phyloP scores from a whole-genome alignment of 2,113 vertebrate species.

The Planiliza haematocheilus region DNA sequence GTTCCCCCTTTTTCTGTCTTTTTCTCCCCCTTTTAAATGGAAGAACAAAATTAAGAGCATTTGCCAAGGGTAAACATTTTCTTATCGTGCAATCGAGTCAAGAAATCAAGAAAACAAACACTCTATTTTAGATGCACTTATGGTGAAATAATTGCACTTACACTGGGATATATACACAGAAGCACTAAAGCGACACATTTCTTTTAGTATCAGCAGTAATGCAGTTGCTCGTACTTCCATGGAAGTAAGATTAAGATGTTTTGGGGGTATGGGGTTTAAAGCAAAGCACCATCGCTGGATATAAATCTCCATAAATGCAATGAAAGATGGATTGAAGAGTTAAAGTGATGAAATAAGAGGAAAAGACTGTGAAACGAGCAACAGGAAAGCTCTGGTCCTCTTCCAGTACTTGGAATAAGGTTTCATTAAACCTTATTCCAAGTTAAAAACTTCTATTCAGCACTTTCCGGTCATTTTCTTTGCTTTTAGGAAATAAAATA shows the following conservation, averaged over 20 bases:
- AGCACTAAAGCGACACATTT: conserved; percentile 2
- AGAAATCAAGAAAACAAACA: conserved; percentile 60
- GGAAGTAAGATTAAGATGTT: no score
- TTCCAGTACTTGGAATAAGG: background rate
- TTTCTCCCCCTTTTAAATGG: conserved; percentile 46
- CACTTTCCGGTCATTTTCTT: conserved; percentile 32
- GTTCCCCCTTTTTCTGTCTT: conserved; percentile 51
- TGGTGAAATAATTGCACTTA: conserved; percentile 35
- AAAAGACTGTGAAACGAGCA: conserved; percentile 29
- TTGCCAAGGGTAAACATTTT: conserved; percentile 64
- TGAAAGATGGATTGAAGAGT: background rate
- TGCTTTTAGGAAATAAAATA: background rate
- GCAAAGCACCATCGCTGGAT: background rate
- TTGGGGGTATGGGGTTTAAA: no score
- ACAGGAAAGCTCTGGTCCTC: background rate
- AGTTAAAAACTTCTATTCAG: conserved; percentile 13
- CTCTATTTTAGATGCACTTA: conserved; percentile 6
- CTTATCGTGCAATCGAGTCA: conserved; percentile 47
- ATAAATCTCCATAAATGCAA: background rate
- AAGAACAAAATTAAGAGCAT: conserved; percentile 55
- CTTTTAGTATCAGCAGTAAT: conserved; percentile 2
- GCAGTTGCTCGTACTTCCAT: no score
- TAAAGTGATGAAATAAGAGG: conserved; percentile 31
- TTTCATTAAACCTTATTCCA: background rate
- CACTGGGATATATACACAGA: background rate